A percentile compares a stretch with the other conserved stretches of the same genome.
Conservation (phyloP, 1,140 invertebrate genomes). For the Trachelipus rathkii region DNA sequence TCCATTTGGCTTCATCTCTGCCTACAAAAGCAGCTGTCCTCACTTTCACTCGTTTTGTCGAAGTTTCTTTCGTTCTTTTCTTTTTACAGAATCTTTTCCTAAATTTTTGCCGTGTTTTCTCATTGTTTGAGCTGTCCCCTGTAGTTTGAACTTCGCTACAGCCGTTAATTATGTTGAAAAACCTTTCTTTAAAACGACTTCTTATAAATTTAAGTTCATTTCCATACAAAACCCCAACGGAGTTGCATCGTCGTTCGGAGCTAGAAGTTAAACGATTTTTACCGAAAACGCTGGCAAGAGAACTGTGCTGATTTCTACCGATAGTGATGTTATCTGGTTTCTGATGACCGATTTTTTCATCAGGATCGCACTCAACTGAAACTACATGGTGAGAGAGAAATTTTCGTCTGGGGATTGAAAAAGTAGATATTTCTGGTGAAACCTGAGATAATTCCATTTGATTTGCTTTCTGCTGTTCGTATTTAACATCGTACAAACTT, state of each 20-base stretch:
- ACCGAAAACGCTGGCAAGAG: not conserved
- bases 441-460: not conserved
- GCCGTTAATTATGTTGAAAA: too few species aligned
- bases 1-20: too few species aligned
- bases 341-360: not conserved
- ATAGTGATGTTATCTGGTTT: not conserved
- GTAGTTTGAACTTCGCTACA: too few species aligned
- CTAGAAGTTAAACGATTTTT: not conserved
- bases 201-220: slow-evolving; percentile 3
- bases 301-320: not conserved
- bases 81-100: too few species aligned
- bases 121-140: too few species aligned
- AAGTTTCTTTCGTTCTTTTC: too few species aligned
- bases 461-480: not conserved
- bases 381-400: not conserved
- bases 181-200: too few species aligned
- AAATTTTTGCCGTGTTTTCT: too few species aligned
- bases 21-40: too few species aligned
- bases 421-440: not conserved
- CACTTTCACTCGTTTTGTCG: too few species aligned
- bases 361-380: not conserved
- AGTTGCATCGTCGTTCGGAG: slow-evolving; percentile 20
- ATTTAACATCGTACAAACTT: not conserved
- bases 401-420: too few species aligned
- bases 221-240: slow-evolving; percentile 24